These are phyloP conservation scores for Tetranychus urticae DNA, from an alignment of 1,140 invertebrate species.

Conservation along the genomic window DNA sequence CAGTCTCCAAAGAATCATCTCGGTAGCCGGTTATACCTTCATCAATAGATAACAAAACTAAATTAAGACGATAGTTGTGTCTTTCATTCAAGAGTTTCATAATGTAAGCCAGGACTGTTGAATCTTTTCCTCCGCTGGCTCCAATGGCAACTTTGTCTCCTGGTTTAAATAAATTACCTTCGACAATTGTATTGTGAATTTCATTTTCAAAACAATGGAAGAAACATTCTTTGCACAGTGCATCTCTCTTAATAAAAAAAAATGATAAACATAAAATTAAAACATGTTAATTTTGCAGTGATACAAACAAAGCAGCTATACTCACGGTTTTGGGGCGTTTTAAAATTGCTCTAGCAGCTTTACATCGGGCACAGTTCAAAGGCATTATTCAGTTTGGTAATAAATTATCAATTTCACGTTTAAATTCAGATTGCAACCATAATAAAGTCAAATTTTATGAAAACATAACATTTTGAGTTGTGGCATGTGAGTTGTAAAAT, in stretches of 20 bases:
- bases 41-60: constrained; percentile 85
- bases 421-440: background rate
- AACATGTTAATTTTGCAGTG: background rate
- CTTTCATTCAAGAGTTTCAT: constrained; percentile 74
- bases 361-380: constrained; percentile 11
- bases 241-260: constrained; percentile 33
- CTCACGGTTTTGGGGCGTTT: constrained; percentile 18
- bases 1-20: constrained; percentile 92
- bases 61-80: constrained; percentile 69
- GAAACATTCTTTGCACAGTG: constrained; percentile 85
- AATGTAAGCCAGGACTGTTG: constrained; percentile 80
- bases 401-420: background rate
- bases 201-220: constrained; percentile 83
- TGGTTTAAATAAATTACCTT: constrained; percentile 54
- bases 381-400: constrained; percentile 1
- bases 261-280: too few species aligned
- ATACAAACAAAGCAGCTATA: background rate
- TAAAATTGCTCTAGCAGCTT: constrained; percentile 9
- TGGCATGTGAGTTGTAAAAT: too few species aligned
- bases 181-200: constrained; percentile 75
- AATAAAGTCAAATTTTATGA: background rate
- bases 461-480: too few species aligned
- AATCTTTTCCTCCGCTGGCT: constrained; percentile 96
- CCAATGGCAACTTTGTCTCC: constrained; percentile 80
- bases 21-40: constrained; percentile 81